Base-by-base conservation (phyloP, 2,113 vertebrate genomes). In the Ceyx margarethae region DNA sequence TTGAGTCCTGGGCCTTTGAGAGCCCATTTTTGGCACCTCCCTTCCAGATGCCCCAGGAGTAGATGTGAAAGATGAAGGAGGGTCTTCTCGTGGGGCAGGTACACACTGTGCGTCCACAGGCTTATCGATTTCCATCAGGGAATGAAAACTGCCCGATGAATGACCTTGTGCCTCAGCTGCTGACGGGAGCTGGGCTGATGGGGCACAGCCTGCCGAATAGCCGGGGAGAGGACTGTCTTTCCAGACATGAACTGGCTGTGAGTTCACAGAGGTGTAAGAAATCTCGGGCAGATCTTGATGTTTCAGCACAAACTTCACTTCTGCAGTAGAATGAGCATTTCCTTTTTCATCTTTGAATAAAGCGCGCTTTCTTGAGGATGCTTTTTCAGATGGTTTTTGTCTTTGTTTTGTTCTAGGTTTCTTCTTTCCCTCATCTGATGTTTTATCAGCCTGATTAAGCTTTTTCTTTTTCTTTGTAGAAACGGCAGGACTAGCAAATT, bases 391-490 rank as follows among this genome's bases (percentile, higher is more conserved):
- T 4, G 53, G 33, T 98, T 98, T 98, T 80, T 96, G 97, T 94
- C 95, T 97, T 54, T 94, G 94, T 69, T 96, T 98, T 86, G 93
- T 93, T 92, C 96, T 97, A 83, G 95, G 96, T 89, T 97, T 95
- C 95, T 97, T 97, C 89, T 96, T 98, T 42, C 92, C 95, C 71
- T 97, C 96, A 69, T 96, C 98, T 68, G 61, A 45, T 73, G 89
- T 67, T 96, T 97, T 98, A 83, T 86, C 89, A 37, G 93, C 73
- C 68, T 97, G 96, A 94, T 90, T 99, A 37, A 91, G 67, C 93
- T 96, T 98, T 83, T 95, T 98, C 94, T 97, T 98, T 96, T 98
- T 98, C 92, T 98, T 98, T 61, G 91, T 94, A 82, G 95, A 92
- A 43, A 94, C 81, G 86, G 96, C 48, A 37, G 97, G 83, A 48